Evolutionary conservation across 2,888 invertebrate genomes (phyloP), one percentile per base, ranked within the genome.

Genomic region (Leistus spinibarbis): DNA sequence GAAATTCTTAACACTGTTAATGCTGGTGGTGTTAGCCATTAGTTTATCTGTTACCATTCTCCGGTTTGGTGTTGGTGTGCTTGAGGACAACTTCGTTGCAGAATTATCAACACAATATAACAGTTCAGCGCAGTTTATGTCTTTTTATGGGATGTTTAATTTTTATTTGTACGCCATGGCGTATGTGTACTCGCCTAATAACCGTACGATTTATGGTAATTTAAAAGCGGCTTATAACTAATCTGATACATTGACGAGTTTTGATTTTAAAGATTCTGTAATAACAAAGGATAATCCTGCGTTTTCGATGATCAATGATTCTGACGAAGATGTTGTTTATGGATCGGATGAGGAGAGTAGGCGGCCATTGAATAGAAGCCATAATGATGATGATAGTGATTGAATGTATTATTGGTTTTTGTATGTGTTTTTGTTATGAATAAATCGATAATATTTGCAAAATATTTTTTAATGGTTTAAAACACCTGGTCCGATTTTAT

Each of bases 271-370:
- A 95, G 97, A 97, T 86, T 91, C 95, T 67, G 91, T 94, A 67
- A 95, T 98, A 80, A 95, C 96, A 69, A 98, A 97, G 87, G 98
- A 98, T 88, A 98, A 98, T 88, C 98, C 98, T 65, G 95, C 97
- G 10, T 95, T 98, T 86, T 98, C 98, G 20, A 98, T 99, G 98
- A 93, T 98, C 81, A 98, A 98, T 86, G 98, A 99, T 83, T 98
- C 97, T 0, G 98, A 98, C 83, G 98, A 98, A 85, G 97, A 97
- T 79, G 96, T 98, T 7, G 94, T 97, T 81, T 98, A 97, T 84
- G 97, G 97, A 20, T 95, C 95, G 0, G 95, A 95, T 78, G 95
- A 95, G 81, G 95, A 95, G 81, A 94, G 93, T 81, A 89, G 95
- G 76, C 89, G 94, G 77, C 95, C 95, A 0, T 88, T 95, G 68